Percentiles rank a stretch among this genome's conserved stretches.
Evolutionary conservation across 2,797 vertebrate genomes (phyloP).

Genomic region (Oreochromis mossambicus): DNA sequence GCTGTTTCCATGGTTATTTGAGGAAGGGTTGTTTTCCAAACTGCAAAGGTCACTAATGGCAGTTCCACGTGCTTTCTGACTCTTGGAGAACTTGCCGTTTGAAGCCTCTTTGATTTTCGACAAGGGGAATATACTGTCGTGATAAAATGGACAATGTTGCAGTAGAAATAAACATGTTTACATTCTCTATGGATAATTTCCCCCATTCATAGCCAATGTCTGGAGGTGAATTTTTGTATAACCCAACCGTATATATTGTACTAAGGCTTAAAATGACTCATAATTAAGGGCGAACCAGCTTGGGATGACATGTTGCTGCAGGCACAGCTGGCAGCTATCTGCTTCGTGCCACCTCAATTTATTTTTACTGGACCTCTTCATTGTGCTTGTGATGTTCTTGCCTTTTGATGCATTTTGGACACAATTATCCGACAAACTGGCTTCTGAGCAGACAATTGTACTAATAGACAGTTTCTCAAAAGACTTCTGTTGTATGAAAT

Average conservation of each 20-base stretch:
- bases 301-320: not conserved
- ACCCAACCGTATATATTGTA: not conserved
- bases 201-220: not conserved
- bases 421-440: not conserved
- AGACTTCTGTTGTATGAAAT: not conserved
- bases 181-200: not conserved
- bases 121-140: not conserved
- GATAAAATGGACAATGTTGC: not conserved
- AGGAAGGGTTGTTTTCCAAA: not conserved
- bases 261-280: not conserved
- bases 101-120: not conserved
- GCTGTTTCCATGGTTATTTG: not conserved
- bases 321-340: not conserved
- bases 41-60: not conserved
- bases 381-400: not conserved
- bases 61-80: not conserved
- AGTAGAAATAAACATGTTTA: not conserved
- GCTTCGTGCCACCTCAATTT: not conserved
- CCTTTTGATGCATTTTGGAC: not conserved
- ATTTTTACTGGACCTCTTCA: not conserved
- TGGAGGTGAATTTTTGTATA: not conserved
- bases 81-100: not conserved
- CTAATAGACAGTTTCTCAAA: not conserved
- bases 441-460: not conserved
- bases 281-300: not conserved